Evolutionary conservation across 2,888 invertebrate species (phyloP).

Genomic region (Folsomia candida): DNA sequence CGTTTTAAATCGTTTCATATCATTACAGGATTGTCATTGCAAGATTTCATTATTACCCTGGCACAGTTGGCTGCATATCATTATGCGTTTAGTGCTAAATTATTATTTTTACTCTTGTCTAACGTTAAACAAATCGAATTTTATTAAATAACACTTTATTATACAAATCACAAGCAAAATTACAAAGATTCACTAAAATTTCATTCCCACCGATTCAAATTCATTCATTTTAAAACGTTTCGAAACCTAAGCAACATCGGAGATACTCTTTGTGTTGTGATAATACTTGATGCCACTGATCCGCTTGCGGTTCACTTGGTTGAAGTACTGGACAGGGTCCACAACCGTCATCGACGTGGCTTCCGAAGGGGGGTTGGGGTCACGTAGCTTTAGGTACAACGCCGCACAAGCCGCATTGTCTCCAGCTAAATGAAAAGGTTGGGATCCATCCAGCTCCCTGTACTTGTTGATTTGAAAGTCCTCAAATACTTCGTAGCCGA

Average conservation of each 20-base stretch:
- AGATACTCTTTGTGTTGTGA: background rate
- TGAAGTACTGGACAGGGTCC: background rate
- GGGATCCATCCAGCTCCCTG: slow-evolving; percentile 3
- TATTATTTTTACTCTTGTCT: too few species aligned
- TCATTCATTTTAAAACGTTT: too few species aligned
- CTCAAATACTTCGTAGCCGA: slow-evolving; percentile 71
- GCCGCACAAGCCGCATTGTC: background rate
- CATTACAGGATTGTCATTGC: too few species aligned
- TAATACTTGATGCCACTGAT: background rate
- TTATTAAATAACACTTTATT: too few species aligned
- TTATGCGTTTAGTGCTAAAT: too few species aligned
- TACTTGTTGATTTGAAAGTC: slow-evolving; percentile 58
- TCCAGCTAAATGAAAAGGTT: slow-evolving; percentile 31
- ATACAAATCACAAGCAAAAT: too few species aligned
- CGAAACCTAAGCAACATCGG: too few species aligned
- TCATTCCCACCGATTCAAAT: too few species aligned
- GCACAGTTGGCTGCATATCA: background rate
- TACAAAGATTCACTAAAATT: too few species aligned
- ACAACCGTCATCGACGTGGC: background rate
- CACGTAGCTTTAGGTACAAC: background rate
- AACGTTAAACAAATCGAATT: too few species aligned
- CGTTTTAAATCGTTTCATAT: too few species aligned
- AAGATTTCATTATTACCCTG: background rate
- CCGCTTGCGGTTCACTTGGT: background rate
- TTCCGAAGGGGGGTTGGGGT: background rate